Base-by-base conservation (phyloP, 1,140 invertebrate genomes). In the Euura saliciscinereae region DNA sequence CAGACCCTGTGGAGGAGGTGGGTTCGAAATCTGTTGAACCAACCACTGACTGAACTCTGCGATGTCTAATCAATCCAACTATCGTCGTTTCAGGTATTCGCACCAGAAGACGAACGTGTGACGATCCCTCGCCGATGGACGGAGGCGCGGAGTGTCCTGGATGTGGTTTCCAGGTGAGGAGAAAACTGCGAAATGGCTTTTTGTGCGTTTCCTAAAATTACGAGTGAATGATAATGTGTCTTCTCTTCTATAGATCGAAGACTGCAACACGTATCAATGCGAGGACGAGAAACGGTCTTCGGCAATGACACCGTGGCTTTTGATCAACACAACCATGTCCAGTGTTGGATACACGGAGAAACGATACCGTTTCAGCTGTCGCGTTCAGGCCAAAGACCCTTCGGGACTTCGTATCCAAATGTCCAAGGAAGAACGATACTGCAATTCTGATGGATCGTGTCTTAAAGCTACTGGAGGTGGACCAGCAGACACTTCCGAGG, bases 271-370 rank as follows among this genome's bases (percentile, higher is more conserved):
- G 67, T 86, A 92, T 11, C 80, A 89, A 1, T 97, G 95, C 76
- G 85, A 90, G 0, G 92, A 94, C 76, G 88, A 90, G 8, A 90
- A 90, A 69, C 91, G 91, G 75, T 88, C 91, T 0, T 92, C 92
- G 0, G 82, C 89, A 2, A 96, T 94, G 94, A 95, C 94, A 0
- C 92, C 92, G 0, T 97, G 95, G 94, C 82, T 94, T n/a, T 74
- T 75, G 0, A 90, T 90, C 1, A 88, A 89, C 4, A 74, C 81
- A 67, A 82, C 85, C 78, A 86, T 83, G 46, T 88, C 87, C 70
- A 82, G 78, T 7, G 87, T 89, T 7, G 91, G 90, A 4, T 91
- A 92, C 66, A 90, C 90, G 5, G 94, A 96, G 79, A 92, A 92
- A 71, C 89, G 95, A 70, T 95, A 91, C 77, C 90, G 94, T 71